Evolutionary conservation across 2,113 vertebrate species (phyloP), one percentile per base, ranked within the genome.

Genomic region (Columba janthina): DNA sequence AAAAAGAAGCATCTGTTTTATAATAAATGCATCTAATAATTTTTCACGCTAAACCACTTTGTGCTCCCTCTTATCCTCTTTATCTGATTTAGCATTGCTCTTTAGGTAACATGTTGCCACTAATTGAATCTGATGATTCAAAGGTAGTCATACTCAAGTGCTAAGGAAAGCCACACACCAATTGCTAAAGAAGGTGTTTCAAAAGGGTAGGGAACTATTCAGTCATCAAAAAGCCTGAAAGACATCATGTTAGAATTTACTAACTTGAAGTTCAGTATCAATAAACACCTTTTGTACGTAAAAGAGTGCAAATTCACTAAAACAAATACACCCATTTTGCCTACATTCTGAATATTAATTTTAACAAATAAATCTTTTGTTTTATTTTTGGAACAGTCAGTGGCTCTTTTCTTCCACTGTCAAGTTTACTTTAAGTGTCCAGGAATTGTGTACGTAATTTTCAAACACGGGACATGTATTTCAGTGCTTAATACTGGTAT

Each of bases 51-150:
- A 72, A 94, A 85, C 25, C 31, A 79, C 25, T 79, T 93, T 57
- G 24, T 72, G 40, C 21, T 85, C 25, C 28, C 29, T 92, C 72
- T 91, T 82, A 82, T 21, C 12, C 42, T 81, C 64, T 80, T 94
- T 40, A 80, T 94, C 80, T 84, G 22, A 81, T 90, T 90, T 78
- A 69, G 6, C 34, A 61, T 72, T 89, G 34, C 64, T 88, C 42
- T 85, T 88, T 90, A 70, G 56, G 70, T 91, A 71, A 69, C 38
- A 56, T 19, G 28, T 31, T 81, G 26, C 67, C 38, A 15, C 44
- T 95, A 94, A 94, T 56, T 89, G 77, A 89, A 91, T 81, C 26
- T 84, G 69, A 40, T 81, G 48, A 81, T 95, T 93, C 83, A 64
- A 92, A 92, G 9, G 26, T 42, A 84, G 64, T 86, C 60, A 44